Percentiles rank a stretch among this genome's conserved stretches.
These are phyloP conservation scores for Chloromyia formosa DNA, from an alignment of 2,888 invertebrate genomes.

Conservation along the genomic window DNA sequence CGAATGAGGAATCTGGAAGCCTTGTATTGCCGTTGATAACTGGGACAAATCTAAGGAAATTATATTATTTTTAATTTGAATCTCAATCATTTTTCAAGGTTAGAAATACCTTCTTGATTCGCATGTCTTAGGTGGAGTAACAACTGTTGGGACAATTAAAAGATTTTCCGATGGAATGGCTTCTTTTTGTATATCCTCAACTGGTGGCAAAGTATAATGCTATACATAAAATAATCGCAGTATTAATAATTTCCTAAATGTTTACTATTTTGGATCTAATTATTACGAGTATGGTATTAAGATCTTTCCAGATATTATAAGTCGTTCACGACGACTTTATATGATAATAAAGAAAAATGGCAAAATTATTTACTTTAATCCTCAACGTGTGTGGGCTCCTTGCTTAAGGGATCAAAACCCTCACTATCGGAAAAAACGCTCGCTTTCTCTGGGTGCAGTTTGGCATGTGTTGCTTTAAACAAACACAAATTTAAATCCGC, in stretches of 20 bases:
- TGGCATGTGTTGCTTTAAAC: too few relatives aligned
- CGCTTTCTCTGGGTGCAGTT: too few relatives aligned
- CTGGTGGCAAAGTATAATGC: not conserved
- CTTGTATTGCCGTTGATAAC: conserved; percentile 66
- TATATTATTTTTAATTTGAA: not conserved
- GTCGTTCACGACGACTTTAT: too few relatives aligned
- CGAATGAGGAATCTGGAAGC: conserved; percentile 67
- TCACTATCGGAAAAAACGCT: too few relatives aligned
- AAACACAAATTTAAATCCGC: too few relatives aligned
- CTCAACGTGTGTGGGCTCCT: too few relatives aligned
- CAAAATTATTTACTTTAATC: too few relatives aligned
- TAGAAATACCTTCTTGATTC: conserved; percentile 59
- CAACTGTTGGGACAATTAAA: conserved; percentile 54
- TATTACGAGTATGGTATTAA: too few relatives aligned
- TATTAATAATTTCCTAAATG: conserved; percentile 13
- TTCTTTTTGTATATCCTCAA: conserved; percentile 4
- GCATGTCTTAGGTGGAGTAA: conserved; percentile 66
- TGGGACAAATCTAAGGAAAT: conserved; percentile 50
- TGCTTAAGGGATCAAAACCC: too few relatives aligned
- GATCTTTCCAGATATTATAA: too few relatives aligned
- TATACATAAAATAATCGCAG: not conserved
- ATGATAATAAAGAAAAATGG: too few relatives aligned
- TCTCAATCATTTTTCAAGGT: not conserved
- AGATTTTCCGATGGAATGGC: conserved; percentile 45
- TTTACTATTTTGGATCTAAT: too few relatives aligned